Conservation (phyloP, 2,888 invertebrate species). For the Rambutsinella grinnellia region DNA sequence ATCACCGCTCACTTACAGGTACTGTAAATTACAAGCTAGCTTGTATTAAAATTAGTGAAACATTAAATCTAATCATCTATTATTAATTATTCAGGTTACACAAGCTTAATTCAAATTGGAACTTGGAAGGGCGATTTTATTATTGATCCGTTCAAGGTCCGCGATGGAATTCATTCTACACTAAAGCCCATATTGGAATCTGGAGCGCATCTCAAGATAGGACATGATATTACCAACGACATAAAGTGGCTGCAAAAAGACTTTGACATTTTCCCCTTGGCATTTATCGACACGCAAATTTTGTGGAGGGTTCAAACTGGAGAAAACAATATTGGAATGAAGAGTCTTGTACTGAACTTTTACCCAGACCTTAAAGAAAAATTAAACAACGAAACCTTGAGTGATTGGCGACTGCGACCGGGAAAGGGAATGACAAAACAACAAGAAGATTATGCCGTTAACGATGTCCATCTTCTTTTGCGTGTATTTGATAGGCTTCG, state of each 20-base stretch:
- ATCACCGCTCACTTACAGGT: background rate
- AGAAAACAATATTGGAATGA: background rate
- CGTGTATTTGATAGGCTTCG: background rate
- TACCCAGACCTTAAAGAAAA: background rate
- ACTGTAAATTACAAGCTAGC: background rate
- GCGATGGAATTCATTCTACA: background rate
- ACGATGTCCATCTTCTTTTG: constrained; percentile 4
- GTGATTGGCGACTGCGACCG: constrained; percentile 16
- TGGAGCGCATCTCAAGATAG: background rate
- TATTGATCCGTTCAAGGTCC: constrained; percentile 10
- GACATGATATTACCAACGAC: constrained; percentile 8
- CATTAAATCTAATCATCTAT: too few relatives aligned
- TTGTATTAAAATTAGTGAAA: background rate
- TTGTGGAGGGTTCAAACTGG: background rate
- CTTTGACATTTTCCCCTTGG: constrained; percentile 14
- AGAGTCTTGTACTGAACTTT: background rate
- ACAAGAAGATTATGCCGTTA: constrained; percentile 2
- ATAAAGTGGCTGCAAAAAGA: constrained; percentile 16
- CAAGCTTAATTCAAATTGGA: constrained; percentile 17
- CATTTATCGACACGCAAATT: constrained; percentile 25
- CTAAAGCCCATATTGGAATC: constrained; percentile 23
- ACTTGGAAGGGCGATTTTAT: constrained; percentile 10
- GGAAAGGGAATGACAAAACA: constrained; percentile 6
- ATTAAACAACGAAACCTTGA: background rate
- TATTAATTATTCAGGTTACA: too few relatives aligned